These are phyloP conservation scores for Nephrotoma flavescens DNA, from an alignment of 2,888 invertebrate species.

Conservation along the genomic window DNA sequence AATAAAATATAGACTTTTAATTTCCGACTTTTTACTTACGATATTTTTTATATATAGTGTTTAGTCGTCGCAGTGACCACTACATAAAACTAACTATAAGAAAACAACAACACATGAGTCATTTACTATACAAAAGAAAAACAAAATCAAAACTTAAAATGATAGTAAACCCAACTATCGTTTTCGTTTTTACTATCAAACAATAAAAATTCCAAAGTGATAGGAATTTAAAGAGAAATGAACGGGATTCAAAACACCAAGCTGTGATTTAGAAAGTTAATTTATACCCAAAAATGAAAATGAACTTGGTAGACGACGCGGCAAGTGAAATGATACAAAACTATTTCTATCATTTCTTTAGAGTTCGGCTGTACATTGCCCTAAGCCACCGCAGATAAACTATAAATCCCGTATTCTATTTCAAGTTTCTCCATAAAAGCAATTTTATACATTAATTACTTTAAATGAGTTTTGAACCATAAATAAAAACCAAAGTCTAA, in stretches of 20 bases:
- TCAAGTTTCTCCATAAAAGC: background rate
- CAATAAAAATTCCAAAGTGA: background rate
- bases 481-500: background rate
- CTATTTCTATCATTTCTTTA: background rate
- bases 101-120: background rate
- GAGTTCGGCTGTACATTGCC: background rate
- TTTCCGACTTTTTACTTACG: background rate
- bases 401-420: background rate
- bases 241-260: background rate
- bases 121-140: background rate
- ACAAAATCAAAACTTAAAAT: background rate
- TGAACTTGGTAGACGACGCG: background rate
- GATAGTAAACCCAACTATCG: background rate
- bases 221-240: background rate
- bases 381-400: background rate
- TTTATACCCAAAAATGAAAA: background rate
- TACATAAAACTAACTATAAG: background rate
- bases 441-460: background rate
- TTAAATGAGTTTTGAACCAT: background rate
- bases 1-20: background rate
- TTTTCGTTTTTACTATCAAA: background rate
- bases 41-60: background rate
- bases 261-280: background rate
- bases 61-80: background rate
- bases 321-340: background rate